phyloP scores from a whole-genome alignment of 2,888 invertebrate genomes.

The Leucophora obtusa region DNA sequence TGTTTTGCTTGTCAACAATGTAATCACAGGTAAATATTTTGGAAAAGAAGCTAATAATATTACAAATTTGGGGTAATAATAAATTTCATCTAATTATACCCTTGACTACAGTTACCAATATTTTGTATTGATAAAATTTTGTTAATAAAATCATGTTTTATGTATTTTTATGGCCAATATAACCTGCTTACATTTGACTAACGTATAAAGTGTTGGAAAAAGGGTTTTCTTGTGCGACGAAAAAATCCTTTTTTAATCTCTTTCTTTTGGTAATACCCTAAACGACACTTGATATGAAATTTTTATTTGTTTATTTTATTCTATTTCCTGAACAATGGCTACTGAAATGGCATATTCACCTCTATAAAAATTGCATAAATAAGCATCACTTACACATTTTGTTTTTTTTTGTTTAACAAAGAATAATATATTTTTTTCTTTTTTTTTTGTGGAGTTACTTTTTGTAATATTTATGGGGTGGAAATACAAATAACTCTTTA shows the following conservation, averaged over 20 bases:
- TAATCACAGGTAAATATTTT: constrained; percentile 84
- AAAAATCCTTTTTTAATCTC: constrained; percentile 47
- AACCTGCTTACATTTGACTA: not conserved
- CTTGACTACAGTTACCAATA: constrained; percentile 49
- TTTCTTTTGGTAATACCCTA: constrained; percentile 53
- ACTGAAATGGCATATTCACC: not conserved
- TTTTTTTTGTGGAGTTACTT: not conserved
- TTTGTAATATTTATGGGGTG: not conserved
- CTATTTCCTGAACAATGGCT: not conserved
- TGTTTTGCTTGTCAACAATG: constrained; percentile 99
- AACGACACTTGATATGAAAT: constrained; percentile 56
- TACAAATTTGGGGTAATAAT: not conserved
- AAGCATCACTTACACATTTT: constrained; percentile 32
- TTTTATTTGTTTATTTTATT: constrained; percentile 46
- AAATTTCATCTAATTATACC: constrained; percentile 46
- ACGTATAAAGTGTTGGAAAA: constrained; percentile 11
- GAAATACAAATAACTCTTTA: not conserved
- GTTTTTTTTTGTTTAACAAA: not conserved
- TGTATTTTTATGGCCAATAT: constrained; percentile 41
- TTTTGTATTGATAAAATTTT: constrained; percentile 42
- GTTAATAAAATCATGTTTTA: constrained; percentile 53
- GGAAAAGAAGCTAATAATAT: constrained; percentile 6
- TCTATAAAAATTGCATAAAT: constrained; percentile 29
- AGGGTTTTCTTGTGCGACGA: constrained; percentile 24
- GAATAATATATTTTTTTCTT: not conserved